phyloP scores from a whole-genome alignment of 2,888 invertebrate genomes.

The Leptinotarsa juncta region DNA sequence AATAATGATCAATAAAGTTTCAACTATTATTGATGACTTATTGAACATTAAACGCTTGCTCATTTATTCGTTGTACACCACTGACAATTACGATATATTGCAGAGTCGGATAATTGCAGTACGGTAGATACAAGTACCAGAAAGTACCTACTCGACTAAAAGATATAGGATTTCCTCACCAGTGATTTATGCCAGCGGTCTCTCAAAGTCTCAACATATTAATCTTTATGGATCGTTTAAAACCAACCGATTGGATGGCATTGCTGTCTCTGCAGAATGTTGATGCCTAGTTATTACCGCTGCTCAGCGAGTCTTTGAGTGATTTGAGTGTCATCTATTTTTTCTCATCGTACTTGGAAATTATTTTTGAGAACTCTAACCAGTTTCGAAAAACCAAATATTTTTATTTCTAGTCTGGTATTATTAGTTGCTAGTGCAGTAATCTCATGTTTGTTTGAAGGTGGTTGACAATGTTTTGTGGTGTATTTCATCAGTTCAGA shows the following conservation, averaged over 20 bases:
- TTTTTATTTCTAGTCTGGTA: too few relatives aligned
- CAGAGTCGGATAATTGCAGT: slow-evolving; percentile 12
- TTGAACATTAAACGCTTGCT: background rate
- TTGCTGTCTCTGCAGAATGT: slow-evolving; percentile 4
- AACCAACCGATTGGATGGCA: slow-evolving; percentile 1
- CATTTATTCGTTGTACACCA: background rate
- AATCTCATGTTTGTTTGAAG: too few relatives aligned
- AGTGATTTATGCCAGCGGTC: slow-evolving; percentile 14
- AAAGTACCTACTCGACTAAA: slow-evolving; percentile 13
- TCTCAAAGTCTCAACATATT: slow-evolving; percentile 14
- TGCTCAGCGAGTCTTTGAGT: too few relatives aligned
- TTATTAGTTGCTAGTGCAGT: too few relatives aligned
- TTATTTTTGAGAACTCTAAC: too few relatives aligned
- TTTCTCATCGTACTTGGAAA: too few relatives aligned
- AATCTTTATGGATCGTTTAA: slow-evolving; percentile 12
- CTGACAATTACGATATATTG: slow-evolving; percentile 12
- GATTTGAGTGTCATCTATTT: too few relatives aligned
- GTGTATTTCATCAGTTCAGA: too few relatives aligned
- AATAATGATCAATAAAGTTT: too few relatives aligned
- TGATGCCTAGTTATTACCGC: background rate
- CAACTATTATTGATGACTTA: too few relatives aligned
- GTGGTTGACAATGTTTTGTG: too few relatives aligned
- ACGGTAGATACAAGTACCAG: slow-evolving; percentile 19
- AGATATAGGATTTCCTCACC: slow-evolving; percentile 13
- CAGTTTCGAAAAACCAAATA: too few relatives aligned